Conservation (phyloP, 2,888 invertebrate genomes). For the Ectemnius continuus region DNA sequence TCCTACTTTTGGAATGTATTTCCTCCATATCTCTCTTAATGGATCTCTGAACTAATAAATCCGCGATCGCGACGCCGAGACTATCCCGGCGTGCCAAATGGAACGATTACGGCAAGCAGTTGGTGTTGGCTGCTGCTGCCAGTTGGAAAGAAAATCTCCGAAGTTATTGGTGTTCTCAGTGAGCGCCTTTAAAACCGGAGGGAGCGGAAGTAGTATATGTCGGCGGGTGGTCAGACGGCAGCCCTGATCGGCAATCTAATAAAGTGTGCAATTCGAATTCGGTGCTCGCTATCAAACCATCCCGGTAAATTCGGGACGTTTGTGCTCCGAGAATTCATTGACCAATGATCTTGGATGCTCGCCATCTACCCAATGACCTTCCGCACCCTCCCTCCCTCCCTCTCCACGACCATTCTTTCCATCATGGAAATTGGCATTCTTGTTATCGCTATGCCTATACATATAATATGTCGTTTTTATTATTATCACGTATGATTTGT, state of each 20-base stretch:
- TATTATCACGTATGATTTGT: conserved; percentile 52
- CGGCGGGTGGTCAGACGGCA: conserved; percentile 28
- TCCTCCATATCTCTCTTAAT: too few species aligned
- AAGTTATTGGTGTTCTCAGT: conserved; percentile 26
- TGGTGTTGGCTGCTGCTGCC: too few species aligned
- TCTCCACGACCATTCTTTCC: too few species aligned
- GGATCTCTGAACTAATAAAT: too few species aligned
- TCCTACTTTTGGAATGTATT: too few species aligned
- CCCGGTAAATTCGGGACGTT: not conserved
- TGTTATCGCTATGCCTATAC: conserved; percentile 32
- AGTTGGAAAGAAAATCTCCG: conserved; percentile 19
- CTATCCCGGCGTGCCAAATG: too few species aligned
- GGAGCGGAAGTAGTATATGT: conserved; percentile 35
- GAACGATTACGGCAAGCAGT: too few species aligned
- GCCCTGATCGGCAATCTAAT: too few species aligned
- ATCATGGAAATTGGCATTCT: not conserved
- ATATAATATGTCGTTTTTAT: conserved; percentile 21
- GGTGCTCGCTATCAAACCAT: conserved; percentile 4
- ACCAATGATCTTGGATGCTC: conserved; percentile 17
- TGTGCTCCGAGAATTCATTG: conserved; percentile 7
- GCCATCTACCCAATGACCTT: conserved; percentile 9
- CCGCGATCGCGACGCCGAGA: too few species aligned
- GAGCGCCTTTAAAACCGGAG: conserved; percentile 4
- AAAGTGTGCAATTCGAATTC: too few species aligned
- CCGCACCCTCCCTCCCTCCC: too few species aligned